A percentile compares a stretch with the other conserved stretches of the same genome.
These are phyloP conservation scores for Tridacna crocea DNA, from an alignment of 2,888 invertebrate species.

Conservation along the genomic window DNA sequence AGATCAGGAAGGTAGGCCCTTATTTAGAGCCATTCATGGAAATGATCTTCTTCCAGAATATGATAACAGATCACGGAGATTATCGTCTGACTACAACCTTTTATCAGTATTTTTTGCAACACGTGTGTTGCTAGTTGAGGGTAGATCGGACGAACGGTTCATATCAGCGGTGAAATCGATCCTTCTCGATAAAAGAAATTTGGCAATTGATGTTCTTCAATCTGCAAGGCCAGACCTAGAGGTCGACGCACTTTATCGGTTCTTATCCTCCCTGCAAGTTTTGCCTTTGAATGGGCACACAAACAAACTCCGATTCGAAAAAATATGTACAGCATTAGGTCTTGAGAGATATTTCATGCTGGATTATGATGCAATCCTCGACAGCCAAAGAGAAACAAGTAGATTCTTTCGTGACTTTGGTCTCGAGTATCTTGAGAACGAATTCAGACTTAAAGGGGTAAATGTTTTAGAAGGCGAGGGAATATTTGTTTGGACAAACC, in stretches of 20 bases:
- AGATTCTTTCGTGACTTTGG: neutral
- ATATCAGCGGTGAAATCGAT: neutral
- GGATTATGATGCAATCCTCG: conserved; percentile 10
- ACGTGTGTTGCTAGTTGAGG: neutral
- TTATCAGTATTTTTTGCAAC: neutral
- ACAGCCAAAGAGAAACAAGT: neutral
- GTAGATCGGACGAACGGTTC: neutral
- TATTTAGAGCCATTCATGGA: too few relatives aligned
- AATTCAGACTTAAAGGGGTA: neutral
- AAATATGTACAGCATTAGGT: conserved; percentile 2
- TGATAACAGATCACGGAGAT: too few relatives aligned
- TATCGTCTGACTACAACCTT: neutral
- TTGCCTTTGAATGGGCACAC: conserved; percentile 1
- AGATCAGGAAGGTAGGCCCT: too few relatives aligned
- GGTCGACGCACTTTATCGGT: neutral
- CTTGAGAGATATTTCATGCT: conserved; percentile 8
- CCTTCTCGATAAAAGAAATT: neutral
- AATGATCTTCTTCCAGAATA: too few relatives aligned
- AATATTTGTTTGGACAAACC: conserved; percentile 12
- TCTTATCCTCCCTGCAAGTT: conserved; percentile 12
- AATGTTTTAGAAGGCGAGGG: neutral
- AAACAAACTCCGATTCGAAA: conserved; percentile 1
- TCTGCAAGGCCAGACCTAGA: neutral
- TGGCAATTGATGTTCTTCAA: neutral
- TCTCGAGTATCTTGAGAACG: neutral